Evolutionary conservation across 2,797 vertebrate genomes (phyloP).

Genomic region (Gymnoscopelus braueri): DNA sequence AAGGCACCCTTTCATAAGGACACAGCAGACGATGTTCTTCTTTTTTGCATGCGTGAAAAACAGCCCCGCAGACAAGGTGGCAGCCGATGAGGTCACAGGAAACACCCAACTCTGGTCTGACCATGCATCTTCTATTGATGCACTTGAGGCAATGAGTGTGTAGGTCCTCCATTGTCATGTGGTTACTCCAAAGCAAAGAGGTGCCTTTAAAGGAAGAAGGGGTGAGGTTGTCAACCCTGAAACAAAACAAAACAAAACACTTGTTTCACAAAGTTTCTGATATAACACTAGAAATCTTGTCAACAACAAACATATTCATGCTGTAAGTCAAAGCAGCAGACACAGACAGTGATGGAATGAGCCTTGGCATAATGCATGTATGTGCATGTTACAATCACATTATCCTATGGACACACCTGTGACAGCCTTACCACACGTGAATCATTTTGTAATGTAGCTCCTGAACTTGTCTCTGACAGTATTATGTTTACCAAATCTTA

Average conservation of each 20-base stretch:
- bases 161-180: conserved; percentile 85
- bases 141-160: conserved; percentile 95
- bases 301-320: not conserved
- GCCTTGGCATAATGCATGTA: not conserved
- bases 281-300: not conserved
- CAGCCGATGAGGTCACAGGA: conserved; percentile 96
- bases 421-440: not conserved
- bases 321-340: not conserved
- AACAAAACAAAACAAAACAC: conserved; percentile 28
- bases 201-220: conserved; percentile 3
- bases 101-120: conserved; percentile 88
- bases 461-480: conserved; percentile 13
- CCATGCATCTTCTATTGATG: conserved; percentile 97
- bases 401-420: not conserved
- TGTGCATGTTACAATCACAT: conserved; percentile 17
- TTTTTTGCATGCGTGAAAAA: conserved; percentile 95
- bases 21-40: conserved; percentile 93
- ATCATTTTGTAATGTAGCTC: conserved; percentile 26
- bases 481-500: conserved; percentile 59
- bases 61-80: conserved; percentile 93
- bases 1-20: conserved; percentile 93
- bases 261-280: not conserved
- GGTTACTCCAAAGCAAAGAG: conserved; percentile 14
- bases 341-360: not conserved
- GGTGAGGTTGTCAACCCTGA: conserved; percentile 56